Percentiles rank a stretch among this genome's conserved stretches.
These are phyloP conservation scores for Decapterus maruadsi DNA, from an alignment of 2,797 vertebrate species.

Conservation along the genomic window DNA sequence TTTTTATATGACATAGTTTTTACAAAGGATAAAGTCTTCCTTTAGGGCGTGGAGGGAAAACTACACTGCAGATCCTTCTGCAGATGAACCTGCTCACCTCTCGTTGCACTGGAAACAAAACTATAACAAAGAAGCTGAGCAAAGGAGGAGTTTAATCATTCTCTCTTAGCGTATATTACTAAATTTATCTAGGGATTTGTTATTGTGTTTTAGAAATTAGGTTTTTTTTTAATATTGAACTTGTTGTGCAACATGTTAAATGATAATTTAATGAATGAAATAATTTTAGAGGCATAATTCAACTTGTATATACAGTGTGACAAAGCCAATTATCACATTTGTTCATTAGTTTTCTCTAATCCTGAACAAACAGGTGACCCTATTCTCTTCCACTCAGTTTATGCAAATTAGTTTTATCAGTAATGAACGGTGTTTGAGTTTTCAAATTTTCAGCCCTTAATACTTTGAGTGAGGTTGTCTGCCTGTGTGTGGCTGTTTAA, in stretches of 20 bases:
- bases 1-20: conserved; percentile 74
- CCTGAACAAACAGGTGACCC: conserved; percentile 3
- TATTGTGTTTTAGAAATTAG: neutral
- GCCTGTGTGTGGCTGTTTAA: neutral
- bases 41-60: conserved; percentile 37
- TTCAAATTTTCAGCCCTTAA: neutral
- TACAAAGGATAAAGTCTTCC: conserved; percentile 58
- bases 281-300: conserved; percentile 7
- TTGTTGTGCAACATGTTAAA: neutral
- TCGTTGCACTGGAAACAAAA: conserved; percentile 17
- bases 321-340: conserved; percentile 5
- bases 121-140: neutral
- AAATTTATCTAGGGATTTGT: neutral
- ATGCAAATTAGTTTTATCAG: conserved; percentile 6
- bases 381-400: neutral
- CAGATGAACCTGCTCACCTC: conserved; percentile 63
- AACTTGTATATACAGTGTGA: neutral
- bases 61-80: conserved; percentile 30
- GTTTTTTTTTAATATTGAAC: neutral
- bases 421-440: neutral
- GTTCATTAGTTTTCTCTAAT: conserved; percentile 12
- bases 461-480: neutral
- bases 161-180: neutral
- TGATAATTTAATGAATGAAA: neutral
- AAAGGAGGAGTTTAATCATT: neutral